Base-by-base conservation (phyloP, 2,888 invertebrate genomes). In the Altica lythri region DNA sequence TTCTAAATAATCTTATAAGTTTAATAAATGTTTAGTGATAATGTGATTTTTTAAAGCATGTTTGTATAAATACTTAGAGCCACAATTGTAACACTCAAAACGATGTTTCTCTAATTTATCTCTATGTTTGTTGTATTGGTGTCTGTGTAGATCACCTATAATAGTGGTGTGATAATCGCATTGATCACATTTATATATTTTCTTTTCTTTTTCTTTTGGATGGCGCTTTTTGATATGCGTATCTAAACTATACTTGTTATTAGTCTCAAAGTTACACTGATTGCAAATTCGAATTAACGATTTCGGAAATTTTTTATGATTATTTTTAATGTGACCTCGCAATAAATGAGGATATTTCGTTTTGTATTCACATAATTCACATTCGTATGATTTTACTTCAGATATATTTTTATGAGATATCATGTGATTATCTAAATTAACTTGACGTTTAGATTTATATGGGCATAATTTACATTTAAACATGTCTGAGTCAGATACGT, bases 321-420 rank as follows among this genome's bases (percentile, higher is more conserved):
- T 27, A 2, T 14, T 25, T 37, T 47, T 47, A 6, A 47, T 25
- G 12, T 47, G 47, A 27, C 37, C 37, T n/a, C 47, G 18, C n/a
- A 47, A 17, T 10, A 35, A 47, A 37, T 47, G 47, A 10, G 35
- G 13, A 25, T 37, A 47, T 47, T 47, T 47, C 1, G 47, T n/a
- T 25, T 37, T 25, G 17, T 47, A 47, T n/a, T 35, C n/a, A 8
- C 47, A 47, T n/a, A 47, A 16, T 19, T 47, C 47, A 17, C 47
- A 47, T 14, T 47, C 35, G 29, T 14, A 47, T 6, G 37, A 12
- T 13, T 22, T 22, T 3, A 37, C 29, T 27, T 47, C 47, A 1
- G 47, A 38, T 12, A 18, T 17, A 13, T 35, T 38, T 12, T 47
- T 38, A 18, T 47, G 47, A 25, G 17, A 9, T 14, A 12, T 2